Evolutionary conservation across 2,797 vertebrate genomes (phyloP).

Genomic region (Melanotaenia pygmaea): DNA sequence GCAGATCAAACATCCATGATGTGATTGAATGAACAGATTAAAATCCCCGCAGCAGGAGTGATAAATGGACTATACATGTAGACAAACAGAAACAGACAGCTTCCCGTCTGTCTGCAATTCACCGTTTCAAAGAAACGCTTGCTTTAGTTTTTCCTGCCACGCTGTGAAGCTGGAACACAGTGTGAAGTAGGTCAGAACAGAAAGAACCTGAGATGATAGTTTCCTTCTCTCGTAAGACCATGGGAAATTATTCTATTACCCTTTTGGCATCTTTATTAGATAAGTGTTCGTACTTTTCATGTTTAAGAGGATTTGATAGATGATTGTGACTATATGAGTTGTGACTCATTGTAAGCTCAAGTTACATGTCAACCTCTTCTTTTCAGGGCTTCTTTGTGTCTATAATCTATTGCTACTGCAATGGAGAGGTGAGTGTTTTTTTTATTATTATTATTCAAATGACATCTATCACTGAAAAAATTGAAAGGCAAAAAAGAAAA

Average conservation of each 20-base stretch:
- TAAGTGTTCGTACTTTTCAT: not conserved
- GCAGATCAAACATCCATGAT: not conserved
- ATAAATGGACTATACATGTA: too few species aligned
- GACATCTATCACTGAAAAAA: not conserved
- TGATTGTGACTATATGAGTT: not conserved
- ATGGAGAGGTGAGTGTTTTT: conserved; percentile 88
- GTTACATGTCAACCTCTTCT: conserved; percentile 24
- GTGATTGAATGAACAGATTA: too few species aligned
- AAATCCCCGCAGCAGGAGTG: too few species aligned
- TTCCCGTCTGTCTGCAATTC: not conserved
- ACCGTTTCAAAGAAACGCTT: not conserved
- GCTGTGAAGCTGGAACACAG: not conserved
- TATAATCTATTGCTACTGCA: conserved; percentile 93
- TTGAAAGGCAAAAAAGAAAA: not conserved
- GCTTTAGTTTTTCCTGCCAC: not conserved
- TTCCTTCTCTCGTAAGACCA: not conserved
- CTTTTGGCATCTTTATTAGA: not conserved
- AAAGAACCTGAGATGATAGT: not conserved
- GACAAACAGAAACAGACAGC: too few species aligned
- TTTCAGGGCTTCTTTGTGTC: conserved; percentile 93
- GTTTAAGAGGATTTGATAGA: not conserved
- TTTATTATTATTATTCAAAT: not conserved
- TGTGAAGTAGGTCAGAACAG: conserved; percentile 3
- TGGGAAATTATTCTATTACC: not conserved
- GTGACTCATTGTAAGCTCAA: not conserved